Percentiles rank a stretch among this genome's conserved stretches.
Evolutionary conservation across 2,888 invertebrate genomes (phyloP).

Genomic region (Marasmarcha lunaedactyla): DNA sequence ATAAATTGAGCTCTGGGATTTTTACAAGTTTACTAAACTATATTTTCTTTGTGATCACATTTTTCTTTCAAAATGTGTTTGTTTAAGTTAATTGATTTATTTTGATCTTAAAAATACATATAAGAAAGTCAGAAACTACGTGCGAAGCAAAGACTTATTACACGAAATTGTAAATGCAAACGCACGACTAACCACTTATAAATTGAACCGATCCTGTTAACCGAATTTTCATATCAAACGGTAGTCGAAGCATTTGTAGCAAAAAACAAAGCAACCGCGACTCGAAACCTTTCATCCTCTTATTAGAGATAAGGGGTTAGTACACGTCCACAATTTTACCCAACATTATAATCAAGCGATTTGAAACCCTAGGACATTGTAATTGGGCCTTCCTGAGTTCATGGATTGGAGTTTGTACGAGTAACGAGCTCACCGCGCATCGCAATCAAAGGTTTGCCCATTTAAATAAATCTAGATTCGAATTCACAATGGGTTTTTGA

Average conservation of each 20-base stretch:
- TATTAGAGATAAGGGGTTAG: constrained; percentile 50
- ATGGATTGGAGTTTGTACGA: not conserved
- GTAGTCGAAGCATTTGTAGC: constrained; percentile 39
- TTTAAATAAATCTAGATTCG: constrained; percentile 61
- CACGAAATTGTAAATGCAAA: constrained; percentile 43
- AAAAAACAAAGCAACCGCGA: constrained; percentile 37
- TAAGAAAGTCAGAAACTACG: not conserved
- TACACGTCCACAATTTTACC: constrained; percentile 18
- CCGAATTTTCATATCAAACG: constrained; percentile 65
- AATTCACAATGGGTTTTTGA: constrained; percentile 46
- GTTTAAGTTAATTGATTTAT: too few relatives aligned
- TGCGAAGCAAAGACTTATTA: constrained; percentile 11
- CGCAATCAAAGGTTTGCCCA: constrained; percentile 57
- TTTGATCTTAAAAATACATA: not conserved
- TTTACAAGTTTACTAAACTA: too few relatives aligned
- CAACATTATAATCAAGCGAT: constrained; percentile 16
- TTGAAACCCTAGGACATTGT: constrained; percentile 20
- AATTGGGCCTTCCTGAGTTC: constrained; percentile 15
- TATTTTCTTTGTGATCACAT: too few relatives aligned
- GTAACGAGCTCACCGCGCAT: constrained; percentile 45
- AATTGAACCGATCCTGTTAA: constrained; percentile 43
- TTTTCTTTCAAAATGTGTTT: too few relatives aligned
- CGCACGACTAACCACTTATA: constrained; percentile 33
- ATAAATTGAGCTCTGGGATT: too few relatives aligned
- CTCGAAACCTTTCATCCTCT: constrained; percentile 60